Percentiles rank a stretch among this genome's conserved stretches.
Evolutionary conservation across 2,888 invertebrate genomes (phyloP).

Genomic region (Tipula confusa): DNA sequence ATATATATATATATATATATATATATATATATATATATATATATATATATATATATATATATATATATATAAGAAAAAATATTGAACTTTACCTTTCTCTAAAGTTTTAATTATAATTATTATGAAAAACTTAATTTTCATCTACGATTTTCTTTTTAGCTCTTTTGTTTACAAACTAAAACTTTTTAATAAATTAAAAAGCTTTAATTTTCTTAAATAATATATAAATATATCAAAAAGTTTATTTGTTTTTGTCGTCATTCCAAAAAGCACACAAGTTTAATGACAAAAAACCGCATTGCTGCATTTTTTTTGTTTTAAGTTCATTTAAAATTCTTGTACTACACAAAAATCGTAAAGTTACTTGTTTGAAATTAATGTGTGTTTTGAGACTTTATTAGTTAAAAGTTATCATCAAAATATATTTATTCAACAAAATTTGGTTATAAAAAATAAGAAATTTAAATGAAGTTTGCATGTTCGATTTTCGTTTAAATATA

Average conservation of each 20-base stretch:
- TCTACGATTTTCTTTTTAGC: too few relatives aligned
- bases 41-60: too few relatives aligned
- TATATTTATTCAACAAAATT: neutral
- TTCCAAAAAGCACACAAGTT: neutral
- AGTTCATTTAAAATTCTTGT: neutral
- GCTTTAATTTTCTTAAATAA: neutral
- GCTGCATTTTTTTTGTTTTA: neutral
- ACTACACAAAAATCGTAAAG: neutral
- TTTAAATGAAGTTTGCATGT: neutral
- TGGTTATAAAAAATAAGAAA: too few relatives aligned
- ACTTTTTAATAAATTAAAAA: neutral
- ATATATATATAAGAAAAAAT: too few relatives aligned
- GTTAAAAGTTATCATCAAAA: neutral
- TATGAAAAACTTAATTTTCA: too few relatives aligned
- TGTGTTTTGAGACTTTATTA: neutral
- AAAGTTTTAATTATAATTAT: too few relatives aligned
- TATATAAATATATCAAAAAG: neutral
- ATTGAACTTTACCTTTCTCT: too few relatives aligned
- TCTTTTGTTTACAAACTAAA: too few relatives aligned
- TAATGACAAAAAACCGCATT: neutral
- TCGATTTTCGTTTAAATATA: neutral
- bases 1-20: too few relatives aligned
- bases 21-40: too few relatives aligned
- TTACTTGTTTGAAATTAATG: neutral
- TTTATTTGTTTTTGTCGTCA: neutral